Conservation (phyloP, 2,113 vertebrate species). For the Lophius piscatorius region DNA sequence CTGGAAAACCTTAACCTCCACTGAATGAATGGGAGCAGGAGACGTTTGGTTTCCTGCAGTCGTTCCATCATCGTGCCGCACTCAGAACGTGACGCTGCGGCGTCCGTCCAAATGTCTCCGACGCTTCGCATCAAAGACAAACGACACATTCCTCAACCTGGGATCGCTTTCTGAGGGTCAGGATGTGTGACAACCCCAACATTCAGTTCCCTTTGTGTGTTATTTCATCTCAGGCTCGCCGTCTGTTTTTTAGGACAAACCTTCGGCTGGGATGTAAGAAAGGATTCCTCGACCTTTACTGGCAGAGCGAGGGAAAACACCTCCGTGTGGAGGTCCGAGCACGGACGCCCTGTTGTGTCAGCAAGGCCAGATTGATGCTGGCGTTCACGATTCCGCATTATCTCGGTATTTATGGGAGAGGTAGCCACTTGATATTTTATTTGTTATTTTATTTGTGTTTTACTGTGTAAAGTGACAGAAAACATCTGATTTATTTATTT, state of each 20-base stretch:
- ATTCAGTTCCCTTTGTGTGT: constrained; percentile 24
- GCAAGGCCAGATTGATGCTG: constrained; percentile 23
- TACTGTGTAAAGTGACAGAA: too few relatives aligned
- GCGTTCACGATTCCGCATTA: background rate
- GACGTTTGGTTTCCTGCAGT: constrained; percentile 29
- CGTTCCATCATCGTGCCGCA: constrained; percentile 39
- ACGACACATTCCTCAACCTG: background rate
- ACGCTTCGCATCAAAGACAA: background rate
- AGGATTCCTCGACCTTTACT: constrained; percentile 8
- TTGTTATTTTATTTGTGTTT: too few relatives aligned
- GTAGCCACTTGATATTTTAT: too few relatives aligned
- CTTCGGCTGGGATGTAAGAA: constrained; percentile 35
- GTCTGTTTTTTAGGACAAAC: constrained; percentile 7
- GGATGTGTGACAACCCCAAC: constrained; percentile 27
- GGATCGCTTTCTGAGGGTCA: constrained; percentile 19
- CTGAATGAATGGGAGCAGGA: constrained; percentile 53
- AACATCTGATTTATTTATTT: too few relatives aligned
- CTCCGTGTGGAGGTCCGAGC: constrained; percentile 34
- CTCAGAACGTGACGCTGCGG: constrained; percentile 10
- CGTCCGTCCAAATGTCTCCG: too few relatives aligned
- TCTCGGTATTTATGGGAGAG: background rate
- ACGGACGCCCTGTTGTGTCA: constrained; percentile 33
- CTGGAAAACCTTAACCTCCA: constrained; percentile 61
- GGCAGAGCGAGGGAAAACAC: constrained; percentile 21
- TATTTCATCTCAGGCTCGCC: constrained; percentile 23